Base-by-base conservation (phyloP, 2,113 vertebrate genomes). In the Paramisgurnus dabryanus region DNA sequence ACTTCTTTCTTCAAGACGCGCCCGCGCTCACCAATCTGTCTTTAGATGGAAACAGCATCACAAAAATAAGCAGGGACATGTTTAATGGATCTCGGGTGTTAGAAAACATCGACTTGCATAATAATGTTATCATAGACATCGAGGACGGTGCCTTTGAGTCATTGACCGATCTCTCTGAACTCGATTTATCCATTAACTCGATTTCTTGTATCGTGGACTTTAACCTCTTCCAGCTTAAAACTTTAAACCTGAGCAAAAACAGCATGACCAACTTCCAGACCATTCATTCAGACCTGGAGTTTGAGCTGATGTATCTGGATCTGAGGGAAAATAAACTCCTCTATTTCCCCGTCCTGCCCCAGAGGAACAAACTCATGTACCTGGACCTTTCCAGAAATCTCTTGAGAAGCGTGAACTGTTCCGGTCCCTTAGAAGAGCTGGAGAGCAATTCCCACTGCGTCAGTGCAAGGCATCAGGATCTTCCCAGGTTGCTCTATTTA, bases 111-210 rank as follows among this genome's bases (percentile, higher is more conserved):
- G 93, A 94, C 85, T 93, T 99, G 3, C 96, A 96, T 71, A 96
- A 96, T 45, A 99, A 99, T 0, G 94, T 98, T 83, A 95, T 99
- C 64, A 87, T 98, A 90, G 96, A 98, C 85, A 98, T 99, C 4
- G 94, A 98, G 84, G 95, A 94, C 1, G 97, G 97, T 0, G 93
- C 96, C 17, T 98, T 99, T 34, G 95, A 97, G 55, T 84, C 87
- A 0, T 83, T 98, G 50, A 39, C 67, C 22, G 81, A 69, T 70
- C 93, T 99, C 74, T 90, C 90, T 4, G 94, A 94, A 66, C 95
- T 99, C 1, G 95, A 98, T 47, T 90, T 99, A 78, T 98, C 96
- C 80, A 93, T 91, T 85, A 99, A 99, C 82, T 99, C 96, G 0
- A 96, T 99, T 87, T 94, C 94, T 3, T 99, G 98, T 89, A 96